These are phyloP conservation scores for Rhegmatorhina hoffmannsi DNA, from an alignment of 2,113 vertebrate species.

Conservation along the genomic window DNA sequence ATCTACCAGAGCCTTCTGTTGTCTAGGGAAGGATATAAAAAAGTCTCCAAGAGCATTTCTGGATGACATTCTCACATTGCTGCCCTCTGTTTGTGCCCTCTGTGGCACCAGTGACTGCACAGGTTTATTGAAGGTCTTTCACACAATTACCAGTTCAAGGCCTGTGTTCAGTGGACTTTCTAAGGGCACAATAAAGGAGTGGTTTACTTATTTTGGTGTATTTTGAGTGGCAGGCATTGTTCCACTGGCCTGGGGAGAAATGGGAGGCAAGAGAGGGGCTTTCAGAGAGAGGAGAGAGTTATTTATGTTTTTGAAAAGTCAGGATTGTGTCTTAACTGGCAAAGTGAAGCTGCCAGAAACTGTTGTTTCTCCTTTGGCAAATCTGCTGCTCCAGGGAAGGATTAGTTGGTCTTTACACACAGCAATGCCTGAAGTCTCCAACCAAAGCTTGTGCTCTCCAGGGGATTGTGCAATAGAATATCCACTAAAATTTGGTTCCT, in stretches of 20 bases:
- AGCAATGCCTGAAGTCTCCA: background rate
- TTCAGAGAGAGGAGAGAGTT: background rate
- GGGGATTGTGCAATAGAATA: too few species aligned
- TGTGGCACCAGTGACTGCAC: background rate
- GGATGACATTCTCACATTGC: accelerated
- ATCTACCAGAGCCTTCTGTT: background rate
- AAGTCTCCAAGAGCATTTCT: background rate
- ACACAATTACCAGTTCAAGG: accelerated
- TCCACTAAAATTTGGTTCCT: background rate
- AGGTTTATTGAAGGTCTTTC: background rate
- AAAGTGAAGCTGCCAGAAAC: background rate
- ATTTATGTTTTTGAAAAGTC: background rate
- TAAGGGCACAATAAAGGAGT: background rate
- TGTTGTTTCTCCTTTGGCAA: background rate
- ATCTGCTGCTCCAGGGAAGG: background rate
- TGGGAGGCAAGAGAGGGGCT: background rate
- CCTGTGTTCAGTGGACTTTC: background rate
- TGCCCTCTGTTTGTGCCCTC: background rate
- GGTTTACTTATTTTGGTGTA: background rate
- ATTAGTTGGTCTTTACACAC: accelerated
- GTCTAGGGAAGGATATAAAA: background rate
- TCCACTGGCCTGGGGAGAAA: background rate
- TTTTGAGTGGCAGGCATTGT: background rate
- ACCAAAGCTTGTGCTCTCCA: background rate
- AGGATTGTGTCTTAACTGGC: background rate